A percentile compares a stretch with the other conserved stretches of the same genome.
Conservation (phyloP, 1,140 invertebrate genomes). For the Drosophila sechellia region DNA sequence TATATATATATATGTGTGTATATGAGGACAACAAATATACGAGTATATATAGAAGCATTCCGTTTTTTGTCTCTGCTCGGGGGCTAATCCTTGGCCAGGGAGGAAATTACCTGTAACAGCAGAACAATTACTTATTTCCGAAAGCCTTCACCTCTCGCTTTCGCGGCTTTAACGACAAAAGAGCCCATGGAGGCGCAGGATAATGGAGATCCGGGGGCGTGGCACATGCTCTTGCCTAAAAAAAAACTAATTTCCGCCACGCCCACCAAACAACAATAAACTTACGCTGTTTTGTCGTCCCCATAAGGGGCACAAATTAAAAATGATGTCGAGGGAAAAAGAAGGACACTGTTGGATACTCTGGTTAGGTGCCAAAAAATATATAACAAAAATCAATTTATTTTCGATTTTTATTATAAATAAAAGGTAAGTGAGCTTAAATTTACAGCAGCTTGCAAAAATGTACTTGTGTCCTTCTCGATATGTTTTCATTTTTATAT, state of each 20-base stretch:
- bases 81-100: slow-evolving; percentile 37
- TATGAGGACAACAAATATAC: slow-evolving; percentile 61
- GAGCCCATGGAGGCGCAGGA: slow-evolving; percentile 27
- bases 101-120: slow-evolving; percentile 72
- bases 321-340: neutral
- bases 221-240: neutral
- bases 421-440: neutral
- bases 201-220: neutral
- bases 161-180: slow-evolving; percentile 47
- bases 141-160: slow-evolving; percentile 41
- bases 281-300: slow-evolving; percentile 4
- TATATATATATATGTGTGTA: slow-evolving; percentile 33
- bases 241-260: slow-evolving; percentile 70
- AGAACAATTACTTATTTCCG: slow-evolving; percentile 60
- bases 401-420: neutral
- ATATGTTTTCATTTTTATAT: too few species aligned
- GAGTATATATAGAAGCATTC: slow-evolving; percentile 36
- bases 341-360: neutral
- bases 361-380: neutral
- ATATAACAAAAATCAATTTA: too few species aligned
- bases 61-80: slow-evolving; percentile 11
- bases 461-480: too few species aligned
- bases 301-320: slow-evolving; percentile 39
- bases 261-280: slow-evolving; percentile 52
- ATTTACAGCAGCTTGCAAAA: too few species aligned